Conservation (phyloP, 2,797 vertebrate genomes). For the Characodon lateralis region DNA sequence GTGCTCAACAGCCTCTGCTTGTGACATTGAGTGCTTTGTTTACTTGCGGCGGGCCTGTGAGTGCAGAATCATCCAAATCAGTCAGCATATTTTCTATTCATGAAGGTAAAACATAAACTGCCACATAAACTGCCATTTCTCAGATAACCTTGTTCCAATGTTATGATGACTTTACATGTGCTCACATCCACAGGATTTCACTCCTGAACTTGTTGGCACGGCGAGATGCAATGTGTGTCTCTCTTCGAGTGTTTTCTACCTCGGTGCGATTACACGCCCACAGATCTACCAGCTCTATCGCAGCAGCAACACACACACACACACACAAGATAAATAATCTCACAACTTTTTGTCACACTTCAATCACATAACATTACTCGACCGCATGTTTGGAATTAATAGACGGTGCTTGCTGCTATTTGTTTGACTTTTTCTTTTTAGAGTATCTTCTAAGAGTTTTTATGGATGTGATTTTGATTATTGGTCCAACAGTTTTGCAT, state of each 20-base stretch:
- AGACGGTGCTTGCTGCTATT: slow-evolving; percentile 67
- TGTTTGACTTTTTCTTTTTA: slow-evolving; percentile 49
- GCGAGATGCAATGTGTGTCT: slow-evolving; percentile 70
- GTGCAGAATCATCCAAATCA: slow-evolving; percentile 47
- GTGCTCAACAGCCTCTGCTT: slow-evolving; percentile 8
- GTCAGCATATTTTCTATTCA: slow-evolving; percentile 77
- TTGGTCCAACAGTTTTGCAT: slow-evolving; percentile 17
- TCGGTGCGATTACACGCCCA: slow-evolving; percentile 78
- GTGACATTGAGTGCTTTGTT: neutral
- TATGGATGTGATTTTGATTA: slow-evolving; percentile 7
- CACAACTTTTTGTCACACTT: slow-evolving; percentile 82
- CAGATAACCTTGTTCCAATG: slow-evolving; percentile 80
- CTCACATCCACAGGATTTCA: slow-evolving; percentile 77
- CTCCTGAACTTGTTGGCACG: slow-evolving; percentile 80
- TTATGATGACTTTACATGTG: slow-evolving; percentile 81
- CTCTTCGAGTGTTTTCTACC: slow-evolving; percentile 73
- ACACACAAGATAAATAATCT: slow-evolving; percentile 65
- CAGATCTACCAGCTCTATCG: slow-evolving; percentile 73
- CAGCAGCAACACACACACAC: slow-evolving; percentile 67
- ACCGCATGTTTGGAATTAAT: slow-evolving; percentile 77
- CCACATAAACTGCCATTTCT: slow-evolving; percentile 78
- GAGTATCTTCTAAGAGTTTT: slow-evolving; percentile 31
- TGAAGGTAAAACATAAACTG: slow-evolving; percentile 79
- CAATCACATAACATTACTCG: slow-evolving; percentile 76
- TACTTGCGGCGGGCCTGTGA: slow-evolving; percentile 15